Evolutionary conservation across 1,140 invertebrate genomes (phyloP).

Genomic region (Phymorhynchus buccinoides): DNA sequence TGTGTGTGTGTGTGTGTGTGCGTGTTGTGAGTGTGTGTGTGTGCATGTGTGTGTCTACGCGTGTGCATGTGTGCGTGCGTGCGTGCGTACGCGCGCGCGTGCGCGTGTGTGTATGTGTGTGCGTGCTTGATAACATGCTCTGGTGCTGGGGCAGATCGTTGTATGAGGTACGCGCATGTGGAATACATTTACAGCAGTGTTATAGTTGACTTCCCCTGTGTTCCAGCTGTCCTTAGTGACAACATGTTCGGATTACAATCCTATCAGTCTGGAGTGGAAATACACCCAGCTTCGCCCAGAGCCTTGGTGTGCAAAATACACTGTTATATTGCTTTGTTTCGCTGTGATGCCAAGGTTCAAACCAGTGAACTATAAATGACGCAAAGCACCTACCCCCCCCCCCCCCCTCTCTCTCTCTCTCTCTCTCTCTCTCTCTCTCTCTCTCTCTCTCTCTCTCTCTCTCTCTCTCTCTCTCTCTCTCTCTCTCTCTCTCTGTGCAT

Average conservation of each 20-base stretch:
- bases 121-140: background rate
- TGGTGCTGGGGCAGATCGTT: background rate
- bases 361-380: no score
- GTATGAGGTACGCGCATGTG: background rate
- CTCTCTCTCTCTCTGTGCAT: no score
- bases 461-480: background rate
- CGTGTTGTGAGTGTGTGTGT: background rate
- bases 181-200: background rate
- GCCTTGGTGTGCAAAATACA: no score
- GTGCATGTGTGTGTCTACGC: background rate
- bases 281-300: no score
- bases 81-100: background rate
- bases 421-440: background rate
- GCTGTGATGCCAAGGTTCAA: no score
- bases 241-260: no score
- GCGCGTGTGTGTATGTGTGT: background rate
- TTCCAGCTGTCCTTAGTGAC: no score
- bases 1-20: background rate
- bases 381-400: background rate
- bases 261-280: no score
- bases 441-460: background rate
- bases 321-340: no score
- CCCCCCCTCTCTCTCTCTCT: background rate
- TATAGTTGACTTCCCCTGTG: no score
- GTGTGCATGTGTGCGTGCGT: conserved; percentile 10